These are phyloP conservation scores for Venustoraphidia nigricollis DNA, from an alignment of 2,888 invertebrate species.

Conservation along the genomic window DNA sequence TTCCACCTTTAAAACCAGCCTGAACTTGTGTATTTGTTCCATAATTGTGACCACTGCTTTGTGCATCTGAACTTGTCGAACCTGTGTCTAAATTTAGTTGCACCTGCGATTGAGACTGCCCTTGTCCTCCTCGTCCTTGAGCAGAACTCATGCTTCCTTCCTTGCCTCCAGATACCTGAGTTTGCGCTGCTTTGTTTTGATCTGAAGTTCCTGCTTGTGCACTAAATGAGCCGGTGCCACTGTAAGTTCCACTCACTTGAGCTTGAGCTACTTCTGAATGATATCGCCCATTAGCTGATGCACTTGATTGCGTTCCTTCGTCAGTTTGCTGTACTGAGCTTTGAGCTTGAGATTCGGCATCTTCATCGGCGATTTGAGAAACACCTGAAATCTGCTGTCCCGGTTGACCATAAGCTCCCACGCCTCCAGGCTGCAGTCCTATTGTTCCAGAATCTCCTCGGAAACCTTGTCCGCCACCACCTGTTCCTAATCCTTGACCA, in stretches of 20 bases:
- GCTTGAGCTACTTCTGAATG: constrained; percentile 65
- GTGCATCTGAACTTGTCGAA: constrained; percentile 57
- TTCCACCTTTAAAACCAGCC: constrained; percentile 66
- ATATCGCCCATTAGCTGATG: constrained; percentile 61
- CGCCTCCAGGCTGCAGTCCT: background rate
- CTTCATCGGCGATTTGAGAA: constrained; percentile 28
- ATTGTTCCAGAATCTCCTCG: background rate
- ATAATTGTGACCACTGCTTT: constrained; percentile 58
- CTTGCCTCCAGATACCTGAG: constrained; percentile 52
- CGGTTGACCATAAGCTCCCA: background rate
- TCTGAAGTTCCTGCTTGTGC: constrained; percentile 71
- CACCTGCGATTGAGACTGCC: constrained; percentile 64
- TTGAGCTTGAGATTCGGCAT: constrained; percentile 59
- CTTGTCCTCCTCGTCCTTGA: constrained; percentile 56
- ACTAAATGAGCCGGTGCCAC: constrained; percentile 62
- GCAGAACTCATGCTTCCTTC: constrained; percentile 62
- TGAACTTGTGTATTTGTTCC: constrained; percentile 68
- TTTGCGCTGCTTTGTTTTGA: constrained; percentile 52
- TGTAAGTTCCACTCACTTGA: constrained; percentile 67
- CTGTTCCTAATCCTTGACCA: background rate
- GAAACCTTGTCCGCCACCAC: background rate
- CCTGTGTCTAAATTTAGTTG: constrained; percentile 61
- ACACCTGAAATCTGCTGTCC: background rate
- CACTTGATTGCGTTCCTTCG: constrained; percentile 58
- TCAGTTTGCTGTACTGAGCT: constrained; percentile 38